phyloP scores from a whole-genome alignment of 2,113 vertebrate genomes.

The Melanerpes aurifrons region DNA sequence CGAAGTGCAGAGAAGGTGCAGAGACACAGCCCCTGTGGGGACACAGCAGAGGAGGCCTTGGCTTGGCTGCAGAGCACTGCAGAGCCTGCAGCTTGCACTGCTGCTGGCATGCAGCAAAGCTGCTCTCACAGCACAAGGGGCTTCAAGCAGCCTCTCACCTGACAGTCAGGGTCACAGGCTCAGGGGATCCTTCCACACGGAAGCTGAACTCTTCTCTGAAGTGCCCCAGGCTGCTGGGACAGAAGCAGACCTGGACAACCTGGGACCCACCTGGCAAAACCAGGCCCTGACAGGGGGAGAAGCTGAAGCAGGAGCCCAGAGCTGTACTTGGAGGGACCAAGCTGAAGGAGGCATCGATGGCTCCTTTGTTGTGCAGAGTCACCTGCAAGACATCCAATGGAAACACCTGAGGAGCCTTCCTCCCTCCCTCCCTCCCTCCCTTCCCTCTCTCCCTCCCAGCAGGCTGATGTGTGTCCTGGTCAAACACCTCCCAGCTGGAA shows the following conservation, averaged over 20 bases:
- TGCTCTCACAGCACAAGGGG: no score
- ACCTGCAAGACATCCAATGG: slow-evolving; percentile 65
- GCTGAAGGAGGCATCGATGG: slow-evolving; percentile 81
- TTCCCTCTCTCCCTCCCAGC: neutral
- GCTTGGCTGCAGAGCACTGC: neutral
- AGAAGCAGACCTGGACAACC: slow-evolving; percentile 80
- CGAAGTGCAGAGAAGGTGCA: slow-evolving; percentile 83
- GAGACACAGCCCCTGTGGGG: slow-evolving; percentile 83
- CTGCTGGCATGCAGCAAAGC: no score
- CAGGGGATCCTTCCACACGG: slow-evolving; percentile 72
- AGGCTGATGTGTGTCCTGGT: neutral
- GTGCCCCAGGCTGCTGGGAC: slow-evolving; percentile 73
- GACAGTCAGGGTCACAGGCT: slow-evolving; percentile 77
- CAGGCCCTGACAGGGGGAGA: slow-evolving; percentile 80
- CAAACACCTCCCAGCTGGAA: neutral
- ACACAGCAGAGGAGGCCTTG: neutral
- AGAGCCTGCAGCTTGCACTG: no score
- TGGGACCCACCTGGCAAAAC: slow-evolving; percentile 75
- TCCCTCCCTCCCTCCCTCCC: neutral
- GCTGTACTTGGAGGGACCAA: slow-evolving; percentile 71
- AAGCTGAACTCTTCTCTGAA: slow-evolving; percentile 84
- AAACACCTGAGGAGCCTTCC: neutral
- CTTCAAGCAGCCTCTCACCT: slow-evolving; percentile 71
- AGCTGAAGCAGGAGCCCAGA: slow-evolving; percentile 81
- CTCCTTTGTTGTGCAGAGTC: slow-evolving; percentile 82